phyloP scores from a whole-genome alignment of 2,113 vertebrate species.

The Otolemur garnettii region DNA sequence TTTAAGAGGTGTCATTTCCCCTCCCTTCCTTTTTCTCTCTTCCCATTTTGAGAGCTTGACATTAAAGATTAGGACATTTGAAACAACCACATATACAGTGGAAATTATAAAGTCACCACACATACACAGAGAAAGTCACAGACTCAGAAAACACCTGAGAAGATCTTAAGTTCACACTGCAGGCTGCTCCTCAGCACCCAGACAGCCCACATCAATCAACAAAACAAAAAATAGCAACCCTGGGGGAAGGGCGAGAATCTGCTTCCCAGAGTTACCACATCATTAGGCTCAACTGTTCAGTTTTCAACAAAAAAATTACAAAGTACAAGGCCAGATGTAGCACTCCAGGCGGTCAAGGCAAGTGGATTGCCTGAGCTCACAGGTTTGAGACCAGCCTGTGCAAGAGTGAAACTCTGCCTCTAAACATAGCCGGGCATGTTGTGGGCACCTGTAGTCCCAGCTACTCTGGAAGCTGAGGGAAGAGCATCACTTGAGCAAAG shows the following conservation, averaged over 20 bases:
- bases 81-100: no score
- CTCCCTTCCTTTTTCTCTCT: background rate
- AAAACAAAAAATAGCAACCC: background rate
- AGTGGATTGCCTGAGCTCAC: no score
- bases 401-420: no score
- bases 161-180: background rate
- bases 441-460: no score
- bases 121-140: background rate
- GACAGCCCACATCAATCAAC: background rate
- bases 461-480: no score
- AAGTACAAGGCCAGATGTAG: background rate
- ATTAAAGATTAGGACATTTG: background rate
- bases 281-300: background rate
- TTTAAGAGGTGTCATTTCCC: background rate
- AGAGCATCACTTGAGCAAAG: no score
- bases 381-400: no score
- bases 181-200: background rate
- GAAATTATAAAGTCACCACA: background rate
- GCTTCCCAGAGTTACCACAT: background rate
- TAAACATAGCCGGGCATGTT: no score
- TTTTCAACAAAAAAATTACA: background rate
- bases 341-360: no score
- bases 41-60: background rate
- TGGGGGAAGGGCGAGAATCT: background rate
- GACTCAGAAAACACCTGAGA: background rate